These are phyloP conservation scores for Drosophila suboccidentalis DNA, from an alignment of 2,888 invertebrate genomes.

Conservation along the genomic window DNA sequence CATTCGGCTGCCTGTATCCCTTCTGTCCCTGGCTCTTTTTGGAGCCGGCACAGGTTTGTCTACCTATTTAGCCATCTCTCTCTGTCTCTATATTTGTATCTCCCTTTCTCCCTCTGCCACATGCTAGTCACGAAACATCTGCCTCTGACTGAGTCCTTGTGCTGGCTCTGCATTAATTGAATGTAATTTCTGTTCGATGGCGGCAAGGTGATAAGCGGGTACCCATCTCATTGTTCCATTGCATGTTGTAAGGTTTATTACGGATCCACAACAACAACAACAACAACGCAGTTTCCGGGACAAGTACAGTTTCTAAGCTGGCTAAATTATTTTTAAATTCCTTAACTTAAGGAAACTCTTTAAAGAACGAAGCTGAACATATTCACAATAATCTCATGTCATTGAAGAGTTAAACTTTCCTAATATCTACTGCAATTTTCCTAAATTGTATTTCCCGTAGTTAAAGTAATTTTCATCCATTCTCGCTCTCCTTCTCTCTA, in stretches of 20 bases:
- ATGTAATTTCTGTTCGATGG: constrained; percentile 66
- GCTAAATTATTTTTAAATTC: background rate
- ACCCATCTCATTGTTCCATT: constrained; percentile 20
- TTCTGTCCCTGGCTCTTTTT: constrained; percentile 23
- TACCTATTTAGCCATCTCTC: constrained; percentile 3
- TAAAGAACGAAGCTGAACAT: background rate
- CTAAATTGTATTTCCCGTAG: constrained; percentile 9
- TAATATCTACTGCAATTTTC: constrained; percentile 24
- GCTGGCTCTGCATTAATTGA: constrained; percentile 70
- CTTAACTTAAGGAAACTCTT: background rate
- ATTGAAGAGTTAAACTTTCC: background rate
- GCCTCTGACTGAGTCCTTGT: constrained; percentile 56
- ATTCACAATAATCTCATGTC: background rate
- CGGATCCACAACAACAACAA: background rate
- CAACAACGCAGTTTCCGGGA: constrained; percentile 56
- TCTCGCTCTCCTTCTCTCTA: background rate
- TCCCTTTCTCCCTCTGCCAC: background rate
- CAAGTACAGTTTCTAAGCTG: constrained; percentile 41
- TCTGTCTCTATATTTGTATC: constrained; percentile 6
- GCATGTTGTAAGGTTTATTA: constrained; percentile 42
- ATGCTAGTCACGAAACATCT: constrained; percentile 64
- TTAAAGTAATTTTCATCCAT: constrained; percentile 15
- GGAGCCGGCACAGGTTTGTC: constrained; percentile 72
- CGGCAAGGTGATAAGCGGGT: constrained; percentile 59
- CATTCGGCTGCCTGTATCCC: constrained; percentile 14